These are phyloP conservation scores for Amiota communis DNA, from an alignment of 2,888 invertebrate species.

Conservation along the genomic window DNA sequence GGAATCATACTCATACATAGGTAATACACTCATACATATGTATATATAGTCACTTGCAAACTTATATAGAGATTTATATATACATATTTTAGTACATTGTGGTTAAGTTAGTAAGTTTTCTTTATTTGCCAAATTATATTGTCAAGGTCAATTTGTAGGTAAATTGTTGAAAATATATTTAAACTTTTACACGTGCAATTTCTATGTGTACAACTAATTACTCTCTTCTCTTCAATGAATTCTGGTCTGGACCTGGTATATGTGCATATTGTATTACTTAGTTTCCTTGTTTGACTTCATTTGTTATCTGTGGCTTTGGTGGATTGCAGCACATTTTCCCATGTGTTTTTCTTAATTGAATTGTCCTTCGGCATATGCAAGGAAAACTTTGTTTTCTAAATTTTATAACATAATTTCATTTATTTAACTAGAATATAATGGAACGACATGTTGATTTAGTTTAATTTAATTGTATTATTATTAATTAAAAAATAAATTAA, in stretches of 20 bases:
- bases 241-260: not conserved
- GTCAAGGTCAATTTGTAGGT: constrained; percentile 53
- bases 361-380: constrained; percentile 13
- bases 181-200: not conserved
- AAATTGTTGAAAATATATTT: constrained; percentile 23
- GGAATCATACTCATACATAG: no score
- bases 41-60: no score
- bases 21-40: no score
- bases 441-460: not conserved
- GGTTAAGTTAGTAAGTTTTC: no score
- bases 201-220: no score
- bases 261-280: constrained; percentile 17
- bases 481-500: no score
- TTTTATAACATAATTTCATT: not conserved
- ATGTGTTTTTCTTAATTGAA: not conserved
- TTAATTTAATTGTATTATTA: not conserved
- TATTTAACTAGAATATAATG: not conserved
- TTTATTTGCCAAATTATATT: constrained; percentile 52
- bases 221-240: no score
- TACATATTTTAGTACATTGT: no score
- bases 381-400: not conserved
- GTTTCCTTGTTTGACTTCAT: not conserved
- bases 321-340: not conserved
- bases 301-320: constrained; percentile 13
- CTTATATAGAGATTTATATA: no score